Evolutionary conservation across 2,888 invertebrate species (phyloP).

Genomic region (Agrochola circellaris): DNA sequence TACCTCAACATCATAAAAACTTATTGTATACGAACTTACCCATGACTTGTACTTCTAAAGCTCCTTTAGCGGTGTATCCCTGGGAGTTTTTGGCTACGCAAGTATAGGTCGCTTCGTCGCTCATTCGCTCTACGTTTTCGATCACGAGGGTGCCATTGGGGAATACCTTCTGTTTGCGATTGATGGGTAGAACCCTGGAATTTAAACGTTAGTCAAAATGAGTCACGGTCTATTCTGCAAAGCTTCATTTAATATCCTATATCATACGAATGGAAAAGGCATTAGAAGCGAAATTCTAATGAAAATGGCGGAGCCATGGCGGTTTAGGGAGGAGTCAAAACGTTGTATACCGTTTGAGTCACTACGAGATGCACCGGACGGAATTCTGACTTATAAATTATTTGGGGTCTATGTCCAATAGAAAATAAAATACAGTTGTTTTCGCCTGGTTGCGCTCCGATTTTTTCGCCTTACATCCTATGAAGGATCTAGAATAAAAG

Average conservation of each 20-base stretch:
- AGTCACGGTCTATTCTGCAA: background rate
- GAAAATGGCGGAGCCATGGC: background rate
- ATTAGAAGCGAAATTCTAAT: background rate
- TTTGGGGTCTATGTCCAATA: background rate
- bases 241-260: background rate
- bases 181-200: slow-evolving; percentile 95
- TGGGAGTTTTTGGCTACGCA: slow-evolving; percentile 98
- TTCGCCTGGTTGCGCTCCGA: background rate
- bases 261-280: background rate
- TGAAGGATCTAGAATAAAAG: background rate
- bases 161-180: slow-evolving; percentile 98
- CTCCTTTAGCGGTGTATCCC: slow-evolving; percentile 96
- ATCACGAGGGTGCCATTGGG: slow-evolving; percentile 98
- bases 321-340: background rate
- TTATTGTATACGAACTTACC: slow-evolving; percentile 92
- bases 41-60: slow-evolving; percentile 98
- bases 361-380: slow-evolving; percentile 13
- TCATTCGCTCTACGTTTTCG: slow-evolving; percentile 97
- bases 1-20: slow-evolving; percentile 24
- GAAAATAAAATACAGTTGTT: background rate
- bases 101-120: slow-evolving; percentile 98
- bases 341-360: background rate
- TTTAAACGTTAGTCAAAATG: background rate
- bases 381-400: slow-evolving; percentile 3
- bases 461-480: background rate